A percentile compares a stretch with the other conserved stretches of the same genome.
phyloP scores from a whole-genome alignment of 2,888 invertebrate genomes.

The Oscheius sp. region DNA sequence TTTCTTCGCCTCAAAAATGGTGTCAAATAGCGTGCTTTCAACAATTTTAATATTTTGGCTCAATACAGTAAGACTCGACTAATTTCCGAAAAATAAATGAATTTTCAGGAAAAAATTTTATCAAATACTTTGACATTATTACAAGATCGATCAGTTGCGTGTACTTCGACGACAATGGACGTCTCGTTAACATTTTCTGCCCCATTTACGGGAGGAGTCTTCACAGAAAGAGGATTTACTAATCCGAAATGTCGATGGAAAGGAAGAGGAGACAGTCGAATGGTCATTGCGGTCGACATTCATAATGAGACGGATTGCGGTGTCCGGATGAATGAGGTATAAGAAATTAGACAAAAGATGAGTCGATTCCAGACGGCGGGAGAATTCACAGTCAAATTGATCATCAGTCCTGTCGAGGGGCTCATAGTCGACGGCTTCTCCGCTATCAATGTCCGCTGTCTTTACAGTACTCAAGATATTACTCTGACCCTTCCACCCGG shows the following conservation, averaged over 20 bases:
- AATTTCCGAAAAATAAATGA: not conserved
- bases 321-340: slow-evolving; percentile 52
- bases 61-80: not conserved
- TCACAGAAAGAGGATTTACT: slow-evolving; percentile 57
- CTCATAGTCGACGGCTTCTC: slow-evolving; percentile 67
- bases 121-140: not conserved
- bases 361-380: slow-evolving; percentile 46
- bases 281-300: slow-evolving; percentile 54
- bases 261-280: slow-evolving; percentile 53
- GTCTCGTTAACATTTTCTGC: slow-evolving; percentile 52
- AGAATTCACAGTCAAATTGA: slow-evolving; percentile 58
- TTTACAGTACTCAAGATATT: slow-evolving; percentile 65
- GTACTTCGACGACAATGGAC: slow-evolving; percentile 57
- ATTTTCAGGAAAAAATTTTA: not conserved
- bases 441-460: slow-evolving; percentile 60
- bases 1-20: not conserved
- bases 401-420: slow-evolving; percentile 64
- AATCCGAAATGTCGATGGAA: slow-evolving; percentile 44
- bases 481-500: slow-evolving; percentile 66
- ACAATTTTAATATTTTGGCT: slow-evolving; percentile 4
- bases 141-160: slow-evolving; percentile 56
- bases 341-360: not conserved
- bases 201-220: slow-evolving; percentile 59
- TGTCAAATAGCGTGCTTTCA: slow-evolving; percentile 3
- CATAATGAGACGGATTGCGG: slow-evolving; percentile 58